Base-by-base conservation (phyloP, 2,797 vertebrate species). In the Acanthopagrus latus region DNA sequence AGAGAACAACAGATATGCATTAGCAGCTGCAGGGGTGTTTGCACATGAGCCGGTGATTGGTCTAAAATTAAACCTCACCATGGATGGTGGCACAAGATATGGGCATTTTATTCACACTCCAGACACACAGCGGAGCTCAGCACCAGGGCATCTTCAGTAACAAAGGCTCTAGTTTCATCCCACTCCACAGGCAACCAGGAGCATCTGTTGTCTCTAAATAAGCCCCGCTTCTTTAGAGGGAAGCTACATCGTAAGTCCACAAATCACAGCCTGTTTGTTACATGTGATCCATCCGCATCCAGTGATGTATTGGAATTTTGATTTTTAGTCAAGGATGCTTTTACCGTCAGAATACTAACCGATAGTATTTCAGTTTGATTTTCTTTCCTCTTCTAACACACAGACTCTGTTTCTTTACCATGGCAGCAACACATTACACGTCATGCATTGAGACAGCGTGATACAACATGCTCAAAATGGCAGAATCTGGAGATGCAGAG, bases 1-100 rank as follows among this genome's bases (percentile, higher is more conserved):
- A 62, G n/a, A 68, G 54, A 78, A 74, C 55, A 83, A 52, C 63
- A 77, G 64, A 76, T 68, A 84, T 87, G 64, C 71, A 87, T 89
- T 86, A 84, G 76, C 81, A 86, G 87, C 84, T 88, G 88, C 78
- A 81, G 85, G 81, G 80, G 74, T 82, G 80, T 84, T 83, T 38
- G 58, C 74, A 82, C 85, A 83, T 83, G 76, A 89, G 82, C 55
- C 41, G 47, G 44, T 74, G 84, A 89, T 78, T 81, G 81, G 84
- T 85, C 88, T 91, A 87, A 93, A 93, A 91, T 91, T 89, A 91
- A 89, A 92, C 83, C 80, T 83, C 78, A 76, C 78, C 75, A 69
- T 82, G 79, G 79, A 87, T 63, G 81, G 80, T 75, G 86, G 76
- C 81, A 68, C 71, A 79, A 82, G 78, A 86, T 89, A 86, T 74